These are phyloP conservation scores for Telmatochromis sp. DNA, from an alignment of 2,113 vertebrate species.

Conservation along the genomic window DNA sequence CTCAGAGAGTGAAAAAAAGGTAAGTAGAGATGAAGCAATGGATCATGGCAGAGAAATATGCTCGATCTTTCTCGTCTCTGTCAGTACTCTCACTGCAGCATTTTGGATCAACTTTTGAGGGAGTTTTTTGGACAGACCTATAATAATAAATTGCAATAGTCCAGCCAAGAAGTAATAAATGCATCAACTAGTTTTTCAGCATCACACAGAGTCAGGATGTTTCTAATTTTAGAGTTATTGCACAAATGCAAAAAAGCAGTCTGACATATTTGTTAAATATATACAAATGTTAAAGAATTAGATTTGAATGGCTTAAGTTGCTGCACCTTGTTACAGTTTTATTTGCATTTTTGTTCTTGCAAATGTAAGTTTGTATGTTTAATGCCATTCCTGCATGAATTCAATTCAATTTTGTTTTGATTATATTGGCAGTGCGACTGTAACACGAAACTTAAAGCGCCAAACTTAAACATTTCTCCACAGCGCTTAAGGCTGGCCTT, in stretches of 20 bases:
- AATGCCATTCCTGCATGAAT: not conserved
- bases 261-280: not conserved
- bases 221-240: not conserved
- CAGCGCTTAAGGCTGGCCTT: not conserved
- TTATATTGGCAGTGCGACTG: not conserved
- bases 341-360: not conserved
- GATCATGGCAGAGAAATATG: not conserved
- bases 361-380: not conserved
- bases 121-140: not conserved
- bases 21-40: not conserved
- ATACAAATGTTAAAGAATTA: not conserved
- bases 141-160: not conserved
- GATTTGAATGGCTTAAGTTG: not conserved
- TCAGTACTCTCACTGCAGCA: not conserved
- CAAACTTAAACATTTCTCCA: not conserved
- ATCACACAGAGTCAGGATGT: not conserved
- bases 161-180: not conserved
- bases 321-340: not conserved
- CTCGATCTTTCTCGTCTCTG: not conserved
- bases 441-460: not conserved
- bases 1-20: not conserved
- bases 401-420: not conserved
- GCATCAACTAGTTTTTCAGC: not conserved
- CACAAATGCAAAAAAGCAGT: not conserved
- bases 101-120: not conserved